Evolutionary conservation across 2,888 invertebrate genomes (phyloP), one percentile per base, ranked within the genome.

Genomic region (Euphydryas editha): DNA sequence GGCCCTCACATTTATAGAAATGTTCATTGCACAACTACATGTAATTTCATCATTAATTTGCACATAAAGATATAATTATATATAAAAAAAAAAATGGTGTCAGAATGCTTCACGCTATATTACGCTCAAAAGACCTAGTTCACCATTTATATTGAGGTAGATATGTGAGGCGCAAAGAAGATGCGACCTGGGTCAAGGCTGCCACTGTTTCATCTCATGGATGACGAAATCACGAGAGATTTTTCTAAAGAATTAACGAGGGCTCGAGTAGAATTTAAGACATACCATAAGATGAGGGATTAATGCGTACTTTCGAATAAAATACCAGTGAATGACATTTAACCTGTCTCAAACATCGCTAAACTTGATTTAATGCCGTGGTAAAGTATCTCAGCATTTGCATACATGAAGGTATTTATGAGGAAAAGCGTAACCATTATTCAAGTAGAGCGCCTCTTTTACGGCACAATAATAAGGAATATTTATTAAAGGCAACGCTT

Each of bases 381-480:
- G 46, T 51, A 44, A 58, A 46, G 59, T 47, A 60, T 42, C 59
- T 59, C 36, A n/a, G 62, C 69, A 71, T 73, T 72, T 70, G 70
- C 75, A 76, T 78, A 75, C 73, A 73, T 73, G 71, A 73, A 62
- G 55, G 39, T 68, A 62, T 61, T 62, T 49, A 57, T 51, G 59
- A 65, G 62, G 51, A 70, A 61, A 65, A 57, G 66, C 70, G 70
- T 75, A 76, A 81, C 77, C 76, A 73, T 74, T 78, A 79, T 81
- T 79, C 80, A 74, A 74, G 70, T 67, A 68, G 66, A 57, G 74
- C 73, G 75, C 70, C 74, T 72, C 71, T 68, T 72, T 76, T 72
- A 77, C 76, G 78, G 80, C 79, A 81, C 78, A 83, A 85, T 88
- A 86, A 86, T 85, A 85, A 82, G 81, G 81, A 78, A 77, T 83